Conservation (phyloP, 2,113 vertebrate genomes). For the Festucalex cinctus region DNA sequence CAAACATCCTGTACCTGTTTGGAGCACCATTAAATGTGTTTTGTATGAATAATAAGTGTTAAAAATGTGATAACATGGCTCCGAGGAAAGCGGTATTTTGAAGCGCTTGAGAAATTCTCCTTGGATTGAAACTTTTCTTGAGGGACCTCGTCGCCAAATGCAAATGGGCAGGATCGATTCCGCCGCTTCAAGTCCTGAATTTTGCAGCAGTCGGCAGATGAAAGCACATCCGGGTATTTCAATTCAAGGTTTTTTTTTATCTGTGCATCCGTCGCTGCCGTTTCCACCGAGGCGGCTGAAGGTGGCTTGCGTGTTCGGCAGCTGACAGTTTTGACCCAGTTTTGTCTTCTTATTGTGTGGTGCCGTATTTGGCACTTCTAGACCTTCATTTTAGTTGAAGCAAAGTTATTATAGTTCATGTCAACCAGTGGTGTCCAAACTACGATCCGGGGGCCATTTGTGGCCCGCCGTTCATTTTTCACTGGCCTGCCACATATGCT, state of each 20-base stretch:
- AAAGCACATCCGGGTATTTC: conserved; percentile 10
- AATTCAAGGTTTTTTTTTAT: conserved; percentile 14
- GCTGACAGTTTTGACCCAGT: background rate
- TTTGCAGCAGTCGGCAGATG: conserved; percentile 19
- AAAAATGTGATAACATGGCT: background rate
- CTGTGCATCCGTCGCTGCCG: conserved; percentile 15
- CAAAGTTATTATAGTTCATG: background rate
- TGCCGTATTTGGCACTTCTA: background rate
- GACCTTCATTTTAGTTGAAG: too few relatives aligned
- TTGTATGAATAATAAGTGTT: background rate
- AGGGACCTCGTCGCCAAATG: conserved; percentile 12
- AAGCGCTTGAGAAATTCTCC: conserved; percentile 34
- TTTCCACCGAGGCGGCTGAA: conserved; percentile 1
- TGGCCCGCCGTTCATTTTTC: too few relatives aligned
- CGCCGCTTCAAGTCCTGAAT: conserved; percentile 23
- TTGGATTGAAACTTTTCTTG: conserved; percentile 23
- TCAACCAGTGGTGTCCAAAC: too few relatives aligned
- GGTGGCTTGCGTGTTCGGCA: background rate
- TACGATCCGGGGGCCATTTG: too few relatives aligned
- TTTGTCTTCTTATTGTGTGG: background rate
- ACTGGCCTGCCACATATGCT: too few relatives aligned
- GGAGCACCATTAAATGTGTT: conserved; percentile 1
- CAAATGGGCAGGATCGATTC: conserved; percentile 29
- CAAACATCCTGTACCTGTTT: conserved; percentile 26
- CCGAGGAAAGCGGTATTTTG: conserved; percentile 2